Base-by-base conservation (phyloP, 2,797 vertebrate genomes). In the Anguilla pacifica region DNA sequence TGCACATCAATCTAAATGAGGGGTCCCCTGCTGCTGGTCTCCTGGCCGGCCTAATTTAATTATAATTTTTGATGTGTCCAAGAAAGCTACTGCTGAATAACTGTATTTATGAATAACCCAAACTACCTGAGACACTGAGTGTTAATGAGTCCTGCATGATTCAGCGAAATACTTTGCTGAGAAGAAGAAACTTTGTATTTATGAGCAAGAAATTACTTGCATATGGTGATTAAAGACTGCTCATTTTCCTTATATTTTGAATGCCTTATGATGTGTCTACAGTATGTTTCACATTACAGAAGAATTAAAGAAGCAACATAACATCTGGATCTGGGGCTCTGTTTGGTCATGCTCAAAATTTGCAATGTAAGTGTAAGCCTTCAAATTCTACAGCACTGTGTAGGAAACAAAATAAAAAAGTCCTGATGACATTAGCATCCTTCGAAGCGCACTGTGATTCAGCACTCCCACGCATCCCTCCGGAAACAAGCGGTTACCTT, bases 31-130 rank as follows among this genome's bases (percentile, higher is more conserved):
- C 64, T 25, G 10, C n/a, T 70, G 64, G 2, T n/a, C 64, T 70
- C 28, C 25, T 70, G 64, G 25, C 28, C 28, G 1, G n/a, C n/a
- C 70, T 11, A 3, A 10, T 72, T 35, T 7, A 6, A 67, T 35
- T 22, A 4, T 46, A 39, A 35, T 39, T 79, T 19, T 17, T 19
- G 46, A 19, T 79, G 35, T 79, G 39, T 43, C 15, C 6, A 79
- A 79, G 15, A 15, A 43, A 43, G 39, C n/a, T 31, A 19, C 74
- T 79, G 35, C 15, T 22, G 22, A 17, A 79, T 43, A 79, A 46
- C 74, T 79, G 70, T 72, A 79, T 79, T 46, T 79, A 46, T 79
- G 74, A 46, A 79, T 79, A 25, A 79, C 39, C 28, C 35, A 46
- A 79, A 46, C 13, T 79, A 43, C 74, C 17, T 70, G 64, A 28